phyloP scores from a whole-genome alignment of 1,140 invertebrate species.

The Parapsyche elsis region DNA sequence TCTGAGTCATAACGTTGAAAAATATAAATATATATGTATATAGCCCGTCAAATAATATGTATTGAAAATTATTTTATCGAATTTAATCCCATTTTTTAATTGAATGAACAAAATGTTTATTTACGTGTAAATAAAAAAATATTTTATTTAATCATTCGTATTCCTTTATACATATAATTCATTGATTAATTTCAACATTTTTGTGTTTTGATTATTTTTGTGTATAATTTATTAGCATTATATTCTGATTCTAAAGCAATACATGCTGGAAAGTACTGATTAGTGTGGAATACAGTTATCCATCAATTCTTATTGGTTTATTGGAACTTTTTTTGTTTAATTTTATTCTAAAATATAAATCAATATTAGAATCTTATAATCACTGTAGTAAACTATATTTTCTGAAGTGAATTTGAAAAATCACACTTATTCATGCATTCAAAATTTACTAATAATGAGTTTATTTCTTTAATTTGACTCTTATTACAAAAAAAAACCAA shows the following conservation, averaged over 20 bases:
- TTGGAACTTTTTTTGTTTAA: too few relatives aligned
- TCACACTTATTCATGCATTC: too few relatives aligned
- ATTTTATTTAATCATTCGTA: constrained; percentile 4
- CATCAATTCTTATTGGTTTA: too few relatives aligned
- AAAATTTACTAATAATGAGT: too few relatives aligned
- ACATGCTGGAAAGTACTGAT: neutral
- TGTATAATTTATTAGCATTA: neutral
- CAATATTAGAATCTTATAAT: too few relatives aligned
- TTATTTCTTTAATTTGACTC: too few relatives aligned
- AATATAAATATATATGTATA: constrained; percentile 16
- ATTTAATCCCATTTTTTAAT: neutral
- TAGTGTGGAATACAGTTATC: neutral
- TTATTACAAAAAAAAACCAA: too few relatives aligned
- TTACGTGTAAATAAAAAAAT: neutral
- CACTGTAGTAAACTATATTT: too few relatives aligned
- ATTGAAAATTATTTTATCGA: neutral
- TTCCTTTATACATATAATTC: neutral
- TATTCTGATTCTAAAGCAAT: constrained; percentile 7
- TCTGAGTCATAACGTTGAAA: constrained; percentile 13
- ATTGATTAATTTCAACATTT: neutral
- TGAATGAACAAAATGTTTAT: neutral
- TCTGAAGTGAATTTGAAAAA: too few relatives aligned
- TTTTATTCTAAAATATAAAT: too few relatives aligned
- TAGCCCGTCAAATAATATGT: neutral
- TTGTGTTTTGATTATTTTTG: neutral